These are phyloP conservation scores for Tipula lateralis DNA, from an alignment of 2,888 invertebrate species.

Conservation along the genomic window DNA sequence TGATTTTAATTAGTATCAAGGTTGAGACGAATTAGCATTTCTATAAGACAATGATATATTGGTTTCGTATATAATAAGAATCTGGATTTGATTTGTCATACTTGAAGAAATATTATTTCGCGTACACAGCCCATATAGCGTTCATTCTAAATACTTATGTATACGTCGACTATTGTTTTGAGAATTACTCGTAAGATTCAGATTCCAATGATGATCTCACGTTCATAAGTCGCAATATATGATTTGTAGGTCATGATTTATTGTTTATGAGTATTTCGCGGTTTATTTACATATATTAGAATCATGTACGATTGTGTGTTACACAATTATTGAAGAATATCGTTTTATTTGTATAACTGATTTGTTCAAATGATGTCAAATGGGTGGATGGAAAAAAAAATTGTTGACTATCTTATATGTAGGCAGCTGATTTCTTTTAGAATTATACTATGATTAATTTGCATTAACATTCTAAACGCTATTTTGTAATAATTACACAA, in stretches of 20 bases:
- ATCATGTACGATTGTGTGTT: not conserved
- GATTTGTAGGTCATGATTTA: not conserved
- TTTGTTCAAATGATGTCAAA: not conserved
- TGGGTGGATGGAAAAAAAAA: not conserved
- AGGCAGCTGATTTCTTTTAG: not conserved
- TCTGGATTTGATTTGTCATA: not conserved
- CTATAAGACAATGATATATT: not conserved
- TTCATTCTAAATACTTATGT: too few species aligned
- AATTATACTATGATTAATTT: not conserved
- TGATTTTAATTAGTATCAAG: not conserved
- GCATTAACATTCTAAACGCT: not conserved
- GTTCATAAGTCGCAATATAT: not conserved
- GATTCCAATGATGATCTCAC: constrained; percentile 5
- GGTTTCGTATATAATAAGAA: not conserved
- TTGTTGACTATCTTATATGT: not conserved
- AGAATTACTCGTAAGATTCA: not conserved
- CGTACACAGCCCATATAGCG: too few species aligned
- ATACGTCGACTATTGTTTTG: not conserved
- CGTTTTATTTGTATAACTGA: not conserved
- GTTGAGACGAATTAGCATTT: not conserved
- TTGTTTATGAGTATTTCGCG: not conserved
- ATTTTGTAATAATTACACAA: not conserved
- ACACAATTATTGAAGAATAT: not conserved
- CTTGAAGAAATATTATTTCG: not conserved
- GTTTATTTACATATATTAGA: constrained; percentile 13